Evolutionary conservation across 2,888 invertebrate species (phyloP), one percentile per base, ranked within the genome.

Genomic region (Drosophila cognata): DNA sequence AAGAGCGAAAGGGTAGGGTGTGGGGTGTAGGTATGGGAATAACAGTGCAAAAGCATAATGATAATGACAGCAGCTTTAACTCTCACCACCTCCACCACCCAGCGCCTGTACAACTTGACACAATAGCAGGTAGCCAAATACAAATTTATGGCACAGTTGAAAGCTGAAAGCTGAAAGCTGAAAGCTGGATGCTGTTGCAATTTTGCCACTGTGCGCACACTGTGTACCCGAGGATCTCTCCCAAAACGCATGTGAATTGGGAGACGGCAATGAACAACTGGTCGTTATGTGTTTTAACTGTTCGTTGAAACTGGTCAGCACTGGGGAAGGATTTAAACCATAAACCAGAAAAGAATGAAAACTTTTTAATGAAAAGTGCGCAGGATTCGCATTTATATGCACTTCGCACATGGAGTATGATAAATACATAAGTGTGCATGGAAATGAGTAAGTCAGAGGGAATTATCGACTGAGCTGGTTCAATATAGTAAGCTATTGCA

Each of bases 91-190:
- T 5, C 51, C 36, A 16, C 16, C 13, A 13, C 21, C 16, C 13
- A 13, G 11, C 8, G 56, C 35, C 35, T 28, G 58, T 59, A 60
- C 87, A 67, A 65, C 81, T 83, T 86, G 89, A 85, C 89, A 89
- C 90, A 90, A 89, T 71, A 69, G 81, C 89, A 86, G 60, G 74
- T 78, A 81, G 73, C 79, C 81, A 87, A 87, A 91, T 87, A 91
- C 88, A 88, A 87, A 87, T 91, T 88, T 91, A 87, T 87, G 69
- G 86, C 86, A 82, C 74, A 77, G 59, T 16, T 25, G 46, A 38
- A 38, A 38, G 33, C 71, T 90, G 82, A 90, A 87, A 87, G 82
- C 83, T 89, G 82, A 91, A 87, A 88, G 80, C 86, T 89, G 79
- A 91, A 87, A 88, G 80, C 86, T 89, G 79, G 36, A 7, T 55